Percentiles rank a stretch among this genome's conserved stretches.
Conservation (phyloP, 1,140 invertebrate genomes). For the Bombus affinis region DNA sequence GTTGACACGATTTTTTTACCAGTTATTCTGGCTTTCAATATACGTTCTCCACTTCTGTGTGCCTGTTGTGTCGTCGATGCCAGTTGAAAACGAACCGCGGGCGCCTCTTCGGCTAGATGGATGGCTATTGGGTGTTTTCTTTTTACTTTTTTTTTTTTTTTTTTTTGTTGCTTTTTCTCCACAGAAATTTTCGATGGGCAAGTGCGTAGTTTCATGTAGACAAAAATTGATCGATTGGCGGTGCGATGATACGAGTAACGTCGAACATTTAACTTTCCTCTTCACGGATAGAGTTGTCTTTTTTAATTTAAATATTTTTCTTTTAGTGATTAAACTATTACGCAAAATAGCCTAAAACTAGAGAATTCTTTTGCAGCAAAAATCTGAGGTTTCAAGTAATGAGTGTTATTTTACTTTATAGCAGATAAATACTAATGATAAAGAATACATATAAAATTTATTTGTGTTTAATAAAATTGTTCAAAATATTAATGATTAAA, state of each 20-base stretch:
- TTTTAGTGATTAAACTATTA: neutral
- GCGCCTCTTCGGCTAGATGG: neutral
- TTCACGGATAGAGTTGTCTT: neutral
- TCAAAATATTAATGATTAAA: too few relatives aligned
- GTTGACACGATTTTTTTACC: constrained; percentile 36
- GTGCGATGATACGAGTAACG: neutral
- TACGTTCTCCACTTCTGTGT: too few relatives aligned
- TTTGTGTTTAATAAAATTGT: too few relatives aligned
- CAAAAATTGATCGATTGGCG: neutral
- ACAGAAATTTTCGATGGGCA: neutral
- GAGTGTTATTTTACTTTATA: too few relatives aligned
- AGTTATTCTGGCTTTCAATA: constrained; percentile 19
- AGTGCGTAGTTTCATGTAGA: neutral
- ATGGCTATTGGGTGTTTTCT: neutral
- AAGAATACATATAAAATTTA: too few relatives aligned
- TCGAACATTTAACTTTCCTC: neutral
- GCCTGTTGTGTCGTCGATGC: neutral
- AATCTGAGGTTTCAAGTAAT: too few relatives aligned
- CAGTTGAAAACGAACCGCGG: neutral
- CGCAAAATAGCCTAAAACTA: too few relatives aligned
- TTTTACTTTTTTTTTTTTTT: neutral
- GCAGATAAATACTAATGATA: too few relatives aligned
- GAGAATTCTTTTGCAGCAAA: too few relatives aligned
- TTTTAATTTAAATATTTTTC: neutral
- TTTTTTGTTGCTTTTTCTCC: too few relatives aligned